Base-by-base conservation (phyloP, 2,113 vertebrate genomes). In the Nannospalax galili region DNA sequence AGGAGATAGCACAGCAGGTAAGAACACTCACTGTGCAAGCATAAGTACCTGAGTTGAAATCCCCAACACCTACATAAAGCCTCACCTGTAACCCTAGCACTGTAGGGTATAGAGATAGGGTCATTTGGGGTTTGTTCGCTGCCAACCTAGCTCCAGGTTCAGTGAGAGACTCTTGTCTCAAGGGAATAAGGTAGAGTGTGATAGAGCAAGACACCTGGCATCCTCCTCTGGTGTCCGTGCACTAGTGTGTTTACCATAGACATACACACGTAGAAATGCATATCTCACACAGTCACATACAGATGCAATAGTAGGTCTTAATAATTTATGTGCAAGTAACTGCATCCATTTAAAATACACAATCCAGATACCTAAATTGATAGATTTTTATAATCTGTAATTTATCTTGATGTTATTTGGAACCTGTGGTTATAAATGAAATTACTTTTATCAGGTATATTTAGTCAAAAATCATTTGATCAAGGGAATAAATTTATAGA, bases 391-490 rank as follows among this genome's bases (percentile, higher is more conserved):
- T 74, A 58, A 70, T 73, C 26, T 80, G 0, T 84, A 67, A 40
- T 32, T 64, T 62, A 20, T 88, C 69, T 95, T 88, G 58, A 26
- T 42, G 30, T 80, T n/a, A 20, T 91, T 84, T 72, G 42, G 35
- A 84, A 84, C 42, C n/a, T 30, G 1, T 62, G 72, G 16, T 84
- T 60, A 62, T 89, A 48, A 82, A 14, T 64, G 64, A 40, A 80
- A 87, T 92, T 90, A 72, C 40, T 80, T 93, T 90, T 37, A 73
- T 88, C 42, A 82, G 84, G 30, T 87, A 15, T 87, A 2, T 73
- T 42, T 69, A 40, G n/a, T 92, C 40, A 69, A 67, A 92, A 91
- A 40, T 80, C 62, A 19, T 67, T 72, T 74, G 58, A 58, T 16
- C 58, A 28, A 78, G 40, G n/a, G 20, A 88, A 86, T 24, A 56